phyloP scores from a whole-genome alignment of 30 jellyfish, hydroid and myxozoan genomes.

The Nemopilema nomurai region DNA sequence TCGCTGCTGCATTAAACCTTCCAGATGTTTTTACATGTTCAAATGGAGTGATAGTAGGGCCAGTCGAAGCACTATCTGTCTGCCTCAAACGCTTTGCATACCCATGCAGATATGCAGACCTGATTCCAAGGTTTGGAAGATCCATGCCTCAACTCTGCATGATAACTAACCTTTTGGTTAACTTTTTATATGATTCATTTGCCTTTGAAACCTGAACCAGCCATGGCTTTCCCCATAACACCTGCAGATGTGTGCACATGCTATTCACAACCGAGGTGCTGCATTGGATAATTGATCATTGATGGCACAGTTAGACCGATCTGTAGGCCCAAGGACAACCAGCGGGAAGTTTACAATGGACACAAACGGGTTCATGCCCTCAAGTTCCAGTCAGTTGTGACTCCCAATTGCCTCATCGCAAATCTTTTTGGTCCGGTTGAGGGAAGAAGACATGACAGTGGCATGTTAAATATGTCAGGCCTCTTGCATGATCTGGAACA shows the following conservation, averaged over 20 bases:
- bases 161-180: constrained; percentile 27
- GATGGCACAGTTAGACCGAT: constrained; percentile 77
- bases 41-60: constrained; percentile 47
- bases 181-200: constrained; percentile 7
- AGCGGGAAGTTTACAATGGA: constrained; percentile 57
- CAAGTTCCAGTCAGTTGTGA: constrained; percentile 62
- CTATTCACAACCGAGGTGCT: constrained; percentile 51
- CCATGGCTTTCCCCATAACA: constrained; percentile 55
- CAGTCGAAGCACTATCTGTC: constrained; percentile 43
- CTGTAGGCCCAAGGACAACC: constrained; percentile 58
- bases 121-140: constrained; percentile 64
- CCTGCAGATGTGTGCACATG: constrained; percentile 56
- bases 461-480: constrained; percentile 61
- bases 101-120: constrained; percentile 61
- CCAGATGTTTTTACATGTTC: constrained; percentile 39
- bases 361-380: constrained; percentile 75
- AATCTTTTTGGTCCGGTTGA: constrained; percentile 69
- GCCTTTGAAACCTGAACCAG: constrained; percentile 54
- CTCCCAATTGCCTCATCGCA: constrained; percentile 74
- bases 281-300: constrained; percentile 59
- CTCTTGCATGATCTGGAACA: constrained; percentile 32
- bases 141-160: constrained; percentile 75
- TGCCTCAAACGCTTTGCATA: constrained; percentile 45
- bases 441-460: constrained; percentile 71
- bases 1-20: constrained; percentile 32